Evolutionary conservation across 2,888 invertebrate genomes (phyloP), one percentile per base, ranked within the genome.

Genomic region (Eupithecia exiguata): DNA sequence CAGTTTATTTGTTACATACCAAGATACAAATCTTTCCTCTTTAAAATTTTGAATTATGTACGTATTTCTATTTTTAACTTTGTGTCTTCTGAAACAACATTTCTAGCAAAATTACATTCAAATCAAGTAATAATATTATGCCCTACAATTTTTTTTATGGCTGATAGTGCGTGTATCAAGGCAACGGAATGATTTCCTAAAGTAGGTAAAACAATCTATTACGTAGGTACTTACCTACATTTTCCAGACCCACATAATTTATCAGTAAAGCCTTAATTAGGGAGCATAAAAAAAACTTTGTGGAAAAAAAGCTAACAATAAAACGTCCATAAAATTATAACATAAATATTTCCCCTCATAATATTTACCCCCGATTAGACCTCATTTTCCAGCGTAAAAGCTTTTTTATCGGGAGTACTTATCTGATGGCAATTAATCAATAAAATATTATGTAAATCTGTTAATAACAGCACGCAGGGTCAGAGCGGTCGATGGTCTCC

Each of bases 361-460:
- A 73, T 74, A 69, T 77, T 72, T 70, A 74, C 72, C 72, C 74
- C 74, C 65, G 76, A 78, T 80, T 78, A 75, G 73, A 75, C 61
- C 76, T 77, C 68, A 78, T 78, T 80, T 77, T 78, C 75, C 72
- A 74, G 69, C 75, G 78, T 78, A 80, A 80, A 79, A 77, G 74
- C 71, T 78, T 79, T 78, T 80, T 85, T 76, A 85, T 86, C 82
- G 84, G 82, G 84, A 86, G 77, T 82, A 77, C 81, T 79, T 83
- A 83, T 83, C 84, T 78, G 82, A 84, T 84, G 83, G 83, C 83
- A 85, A 88, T 88, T 84, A 86, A 85, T 87, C 85, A 87, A 87
- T 88, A 86, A 85, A 87, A 84, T 83, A 85, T 83, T 81, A 85
- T 84, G 83, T 84, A 83, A 80, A 80, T 82, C 81, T 80, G 84